Evolutionary conservation across 2,797 vertebrate species (phyloP).

Genomic region (Rhyacichthys aspro): DNA sequence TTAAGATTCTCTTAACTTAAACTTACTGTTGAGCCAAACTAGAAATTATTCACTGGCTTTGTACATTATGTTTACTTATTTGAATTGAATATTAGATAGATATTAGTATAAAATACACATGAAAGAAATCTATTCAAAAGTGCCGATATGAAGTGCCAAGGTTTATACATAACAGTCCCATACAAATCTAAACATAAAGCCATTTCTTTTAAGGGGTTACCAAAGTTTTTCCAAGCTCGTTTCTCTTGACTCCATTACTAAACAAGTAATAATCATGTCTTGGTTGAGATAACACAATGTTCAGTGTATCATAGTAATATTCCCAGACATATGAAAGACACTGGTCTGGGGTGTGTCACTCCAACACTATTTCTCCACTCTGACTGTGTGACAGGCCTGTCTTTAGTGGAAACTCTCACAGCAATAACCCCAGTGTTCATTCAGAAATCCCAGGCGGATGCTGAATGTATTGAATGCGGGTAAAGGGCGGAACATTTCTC

Average conservation of each 20-base stretch:
- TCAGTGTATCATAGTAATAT: background rate
- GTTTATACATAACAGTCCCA: no score
- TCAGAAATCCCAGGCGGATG: conserved; percentile 38
- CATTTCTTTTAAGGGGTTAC: no score
- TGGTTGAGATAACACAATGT: background rate
- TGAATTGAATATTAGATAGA: no score
- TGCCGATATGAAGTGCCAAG: no score
- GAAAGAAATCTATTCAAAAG: no score
- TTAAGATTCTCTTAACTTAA: no score
- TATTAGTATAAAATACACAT: no score
- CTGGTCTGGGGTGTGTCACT: conserved; percentile 38
- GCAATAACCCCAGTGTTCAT: conserved; percentile 47
- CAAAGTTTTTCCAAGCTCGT: background rate
- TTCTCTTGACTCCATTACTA: background rate
- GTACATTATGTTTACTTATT: no score
- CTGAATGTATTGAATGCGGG: conserved; percentile 45
- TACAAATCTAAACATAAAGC: no score
- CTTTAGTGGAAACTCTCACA: conserved; percentile 35
- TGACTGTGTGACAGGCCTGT: conserved; percentile 41
- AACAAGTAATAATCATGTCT: background rate
- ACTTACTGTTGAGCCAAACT: no score
- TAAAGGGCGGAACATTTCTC: conserved; percentile 37
- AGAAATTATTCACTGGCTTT: no score
- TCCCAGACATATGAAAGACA: conserved; percentile 15
- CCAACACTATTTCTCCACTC: conserved; percentile 34